These are phyloP conservation scores for Timandra comae DNA, from an alignment of 2,888 invertebrate genomes.

Conservation along the genomic window DNA sequence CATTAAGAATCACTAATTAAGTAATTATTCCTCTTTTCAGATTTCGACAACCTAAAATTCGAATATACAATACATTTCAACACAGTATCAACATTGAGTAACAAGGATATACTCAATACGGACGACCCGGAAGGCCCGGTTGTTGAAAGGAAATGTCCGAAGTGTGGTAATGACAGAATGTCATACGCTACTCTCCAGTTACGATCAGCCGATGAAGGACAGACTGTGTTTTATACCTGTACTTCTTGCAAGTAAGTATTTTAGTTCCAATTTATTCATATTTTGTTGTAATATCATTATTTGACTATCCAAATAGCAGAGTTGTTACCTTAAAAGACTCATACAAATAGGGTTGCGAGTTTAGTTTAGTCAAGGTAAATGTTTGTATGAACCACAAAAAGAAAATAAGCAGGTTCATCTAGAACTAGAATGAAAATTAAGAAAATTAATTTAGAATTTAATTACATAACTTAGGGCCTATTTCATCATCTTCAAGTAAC, in stretches of 20 bases:
- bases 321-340: too few relatives aligned
- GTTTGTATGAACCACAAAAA: too few relatives aligned
- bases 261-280: constrained; percentile 1
- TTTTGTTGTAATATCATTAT: background rate
- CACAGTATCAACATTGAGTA: constrained; percentile 50
- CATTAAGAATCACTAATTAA: too few relatives aligned
- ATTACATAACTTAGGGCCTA: too few relatives aligned
- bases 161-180: constrained; percentile 94
- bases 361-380: too few relatives aligned
- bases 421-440: too few relatives aligned
- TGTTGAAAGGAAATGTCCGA: constrained; percentile 88
- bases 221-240: constrained; percentile 99
- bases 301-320: background rate
- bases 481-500: too few relatives aligned
- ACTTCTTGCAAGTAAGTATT: constrained; percentile 88
- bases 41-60: constrained; percentile 80
- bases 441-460: too few relatives aligned
- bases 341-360: too few relatives aligned
- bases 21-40: constrained; percentile 71
- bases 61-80: constrained; percentile 86
- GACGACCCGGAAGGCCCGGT: constrained; percentile 83
- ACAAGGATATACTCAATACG: constrained; percentile 45
- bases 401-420: too few relatives aligned
- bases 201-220: constrained; percentile 98
- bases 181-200: constrained; percentile 96